A percentile compares a stretch with the other conserved stretches of the same genome.
Conservation (phyloP, 2,797 vertebrate species). For the Coluber constrictor region DNA sequence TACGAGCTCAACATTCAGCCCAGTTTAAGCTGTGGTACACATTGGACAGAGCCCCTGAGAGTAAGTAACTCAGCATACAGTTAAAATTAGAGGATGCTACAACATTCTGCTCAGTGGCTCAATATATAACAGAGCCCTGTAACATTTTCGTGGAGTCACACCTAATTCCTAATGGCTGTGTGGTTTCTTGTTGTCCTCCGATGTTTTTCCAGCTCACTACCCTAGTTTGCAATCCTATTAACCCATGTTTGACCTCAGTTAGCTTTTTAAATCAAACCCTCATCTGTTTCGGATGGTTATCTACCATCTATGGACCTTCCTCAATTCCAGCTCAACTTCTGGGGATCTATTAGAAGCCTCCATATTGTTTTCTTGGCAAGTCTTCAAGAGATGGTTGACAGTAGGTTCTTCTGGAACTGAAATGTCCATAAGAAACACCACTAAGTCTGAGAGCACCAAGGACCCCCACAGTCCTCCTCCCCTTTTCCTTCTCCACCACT, state of each 20-base stretch:
- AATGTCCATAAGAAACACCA: too few relatives aligned
- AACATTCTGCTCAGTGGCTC: background rate
- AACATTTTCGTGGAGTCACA: background rate
- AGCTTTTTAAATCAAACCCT: background rate
- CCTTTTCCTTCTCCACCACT: too few relatives aligned
- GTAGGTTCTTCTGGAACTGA: background rate
- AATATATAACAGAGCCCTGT: background rate
- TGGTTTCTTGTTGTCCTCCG: background rate
- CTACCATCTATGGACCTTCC: background rate
- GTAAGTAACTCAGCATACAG: conserved; percentile 75
- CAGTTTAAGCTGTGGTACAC: conserved; percentile 97
- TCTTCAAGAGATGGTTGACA: background rate
- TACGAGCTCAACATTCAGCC: conserved; percentile 76
- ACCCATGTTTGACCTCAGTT: background rate
- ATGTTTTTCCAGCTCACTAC: background rate
- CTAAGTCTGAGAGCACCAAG: too few relatives aligned
- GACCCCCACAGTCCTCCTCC: too few relatives aligned
- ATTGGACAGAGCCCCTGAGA: conserved; percentile 82
- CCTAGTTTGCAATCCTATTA: background rate
- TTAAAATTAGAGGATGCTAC: background rate
- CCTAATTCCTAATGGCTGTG: background rate
- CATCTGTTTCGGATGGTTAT: background rate
- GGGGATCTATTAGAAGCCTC: background rate
- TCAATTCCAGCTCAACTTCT: background rate
- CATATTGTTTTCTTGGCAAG: background rate